Conservation (phyloP, 2,797 vertebrate species). For the Acanthurus tractus region DNA sequence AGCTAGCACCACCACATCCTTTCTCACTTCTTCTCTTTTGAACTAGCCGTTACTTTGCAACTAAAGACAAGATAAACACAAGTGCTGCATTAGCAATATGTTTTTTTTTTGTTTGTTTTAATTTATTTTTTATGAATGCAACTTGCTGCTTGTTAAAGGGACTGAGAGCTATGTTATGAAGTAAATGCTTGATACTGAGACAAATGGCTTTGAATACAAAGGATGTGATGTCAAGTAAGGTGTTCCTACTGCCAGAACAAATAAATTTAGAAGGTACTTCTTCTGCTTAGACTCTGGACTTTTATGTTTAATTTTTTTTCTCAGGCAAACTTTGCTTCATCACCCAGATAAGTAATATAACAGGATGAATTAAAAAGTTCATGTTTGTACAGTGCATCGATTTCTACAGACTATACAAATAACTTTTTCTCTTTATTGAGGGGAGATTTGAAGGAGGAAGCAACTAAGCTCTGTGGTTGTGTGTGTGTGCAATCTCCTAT, state of each 20-base stretch:
- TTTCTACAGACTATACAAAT: not conserved
- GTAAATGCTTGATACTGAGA: no score
- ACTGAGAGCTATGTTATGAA: not conserved
- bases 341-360: not conserved
- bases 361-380: not conserved
- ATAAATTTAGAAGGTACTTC: no score
- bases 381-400: not conserved
- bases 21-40: conserved; percentile 30
- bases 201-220: not conserved
- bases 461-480: conserved; percentile 40
- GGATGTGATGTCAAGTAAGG: no score
- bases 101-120: no score
- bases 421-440: no score
- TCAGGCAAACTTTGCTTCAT: not conserved
- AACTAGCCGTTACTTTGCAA: not conserved
- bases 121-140: no score
- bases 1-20: conserved; percentile 49
- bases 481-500: conserved; percentile 37
- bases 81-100: not conserved
- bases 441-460: conserved; percentile 62
- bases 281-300: not conserved
- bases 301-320: not conserved
- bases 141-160: no score
- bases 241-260: no score
- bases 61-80: not conserved